Percentiles rank a stretch among this genome's conserved stretches.
phyloP scores from a whole-genome alignment of 2,888 invertebrate species.

The Prosapia bicincta region DNA sequence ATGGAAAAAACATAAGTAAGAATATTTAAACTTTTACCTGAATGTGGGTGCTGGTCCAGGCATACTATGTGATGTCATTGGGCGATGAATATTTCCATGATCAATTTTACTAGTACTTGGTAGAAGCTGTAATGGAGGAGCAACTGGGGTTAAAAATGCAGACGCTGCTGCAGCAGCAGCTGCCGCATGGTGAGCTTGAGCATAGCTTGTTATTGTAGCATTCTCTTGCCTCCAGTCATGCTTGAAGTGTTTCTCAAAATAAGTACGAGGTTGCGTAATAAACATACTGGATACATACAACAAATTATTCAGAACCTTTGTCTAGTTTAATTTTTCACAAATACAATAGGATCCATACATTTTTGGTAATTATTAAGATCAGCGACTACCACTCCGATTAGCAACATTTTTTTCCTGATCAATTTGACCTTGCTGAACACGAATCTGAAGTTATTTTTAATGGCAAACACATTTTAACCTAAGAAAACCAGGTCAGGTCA shows the following conservation, averaged over 20 bases:
- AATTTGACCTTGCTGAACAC: no score
- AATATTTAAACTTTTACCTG: constrained; percentile 40
- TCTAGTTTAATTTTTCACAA: no score
- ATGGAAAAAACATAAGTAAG: no score
- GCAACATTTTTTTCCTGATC: no score
- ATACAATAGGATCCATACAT: no score
- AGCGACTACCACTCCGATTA: no score
- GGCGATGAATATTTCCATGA: constrained; percentile 38
- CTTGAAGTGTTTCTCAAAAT: constrained; percentile 41
- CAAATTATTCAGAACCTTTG: no score
- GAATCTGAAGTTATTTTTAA: no score
- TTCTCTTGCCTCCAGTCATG: constrained; percentile 40
- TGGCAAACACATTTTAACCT: no score
- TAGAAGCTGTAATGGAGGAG: constrained; percentile 45
- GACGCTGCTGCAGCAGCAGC: constrained; percentile 41
- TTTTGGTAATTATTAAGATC: no score
- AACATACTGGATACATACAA: constrained; percentile 39
- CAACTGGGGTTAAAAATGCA: constrained; percentile 49
- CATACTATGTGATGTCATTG: constrained; percentile 45
- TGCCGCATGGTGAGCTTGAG: constrained; percentile 38
- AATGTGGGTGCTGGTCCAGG: constrained; percentile 48
- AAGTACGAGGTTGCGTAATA: constrained; percentile 34
- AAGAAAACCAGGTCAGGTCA: no score
- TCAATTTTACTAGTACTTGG: constrained; percentile 43
- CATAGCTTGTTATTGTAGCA: constrained; percentile 39